A percentile compares a stretch with the other conserved stretches of the same genome.
These are phyloP conservation scores for Desoria tigrina DNA, from an alignment of 2,888 invertebrate genomes.

Conservation along the genomic window DNA sequence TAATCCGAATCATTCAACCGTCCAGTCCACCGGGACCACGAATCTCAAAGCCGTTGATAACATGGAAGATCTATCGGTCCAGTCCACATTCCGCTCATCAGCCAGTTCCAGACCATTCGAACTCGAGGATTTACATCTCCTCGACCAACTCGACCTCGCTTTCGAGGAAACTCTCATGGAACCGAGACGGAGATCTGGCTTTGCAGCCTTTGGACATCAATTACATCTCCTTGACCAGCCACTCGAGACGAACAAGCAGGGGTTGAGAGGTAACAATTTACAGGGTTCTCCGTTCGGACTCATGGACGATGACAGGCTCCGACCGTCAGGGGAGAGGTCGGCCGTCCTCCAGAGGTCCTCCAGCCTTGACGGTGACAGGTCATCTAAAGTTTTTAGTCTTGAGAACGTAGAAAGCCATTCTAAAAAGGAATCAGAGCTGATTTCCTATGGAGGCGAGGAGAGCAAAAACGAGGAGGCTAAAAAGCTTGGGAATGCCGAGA, in stretches of 20 bases:
- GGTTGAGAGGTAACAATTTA: slow-evolving; percentile 5
- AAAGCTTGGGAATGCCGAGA: slow-evolving; percentile 42
- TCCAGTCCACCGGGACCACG: not conserved
- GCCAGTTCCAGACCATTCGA: slow-evolving; percentile 53
- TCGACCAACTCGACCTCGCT: slow-evolving; percentile 53
- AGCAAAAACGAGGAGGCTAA: slow-evolving; percentile 10
- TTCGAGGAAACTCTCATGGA: slow-evolving; percentile 53
- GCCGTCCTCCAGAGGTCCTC: not conserved
- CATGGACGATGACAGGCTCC: slow-evolving; percentile 10
- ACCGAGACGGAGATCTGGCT: slow-evolving; percentile 36
- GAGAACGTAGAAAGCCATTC: slow-evolving; percentile 40
- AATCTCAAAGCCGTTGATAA: slow-evolving; percentile 35
- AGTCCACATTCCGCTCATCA: slow-evolving; percentile 48
- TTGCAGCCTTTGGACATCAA: slow-evolving; percentile 39
- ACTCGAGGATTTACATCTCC: slow-evolving; percentile 52
- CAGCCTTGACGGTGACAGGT: not conserved
- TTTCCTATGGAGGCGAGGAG: not conserved
- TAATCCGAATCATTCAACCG: not conserved
- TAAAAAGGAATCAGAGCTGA: not conserved
- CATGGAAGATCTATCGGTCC: slow-evolving; percentile 33
- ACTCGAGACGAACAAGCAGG: slow-evolving; percentile 27
- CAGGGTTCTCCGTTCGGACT: not conserved
- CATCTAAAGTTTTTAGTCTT: slow-evolving; percentile 35
- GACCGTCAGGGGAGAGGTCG: slow-evolving; percentile 18
- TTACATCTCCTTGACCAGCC: slow-evolving; percentile 44